phyloP scores from a whole-genome alignment of 2,113 vertebrate genomes.

The Oncorhynchus gorbuscha region DNA sequence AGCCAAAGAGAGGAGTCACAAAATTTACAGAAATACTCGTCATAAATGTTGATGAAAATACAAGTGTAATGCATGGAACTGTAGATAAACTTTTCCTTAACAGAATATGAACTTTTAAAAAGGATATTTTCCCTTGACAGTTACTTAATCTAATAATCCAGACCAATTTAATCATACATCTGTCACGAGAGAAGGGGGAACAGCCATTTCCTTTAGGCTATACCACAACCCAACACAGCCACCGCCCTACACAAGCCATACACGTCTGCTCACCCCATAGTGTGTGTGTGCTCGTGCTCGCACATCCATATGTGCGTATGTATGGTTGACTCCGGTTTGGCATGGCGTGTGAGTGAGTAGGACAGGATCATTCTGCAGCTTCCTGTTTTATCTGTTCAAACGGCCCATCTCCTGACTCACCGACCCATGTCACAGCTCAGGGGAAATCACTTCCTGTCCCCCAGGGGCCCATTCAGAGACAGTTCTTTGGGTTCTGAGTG shows the following conservation, averaged over 20 bases:
- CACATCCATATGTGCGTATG: too few species aligned
- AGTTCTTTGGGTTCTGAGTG: too few species aligned
- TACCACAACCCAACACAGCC: conserved; percentile 23
- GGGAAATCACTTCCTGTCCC: conserved; percentile 47
- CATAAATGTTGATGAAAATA: too few species aligned
- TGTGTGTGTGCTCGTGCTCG: conserved; percentile 1
- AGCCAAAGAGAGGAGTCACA: too few species aligned
- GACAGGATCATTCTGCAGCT: conserved; percentile 29
- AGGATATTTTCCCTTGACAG: conserved; percentile 39
- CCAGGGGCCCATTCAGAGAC: conserved; percentile 27
- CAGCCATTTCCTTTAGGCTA: conserved; percentile 52
- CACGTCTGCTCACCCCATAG: too few species aligned
- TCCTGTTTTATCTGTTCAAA: conserved; percentile 51
- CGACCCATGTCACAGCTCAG: conserved; percentile 11
- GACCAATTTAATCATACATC: conserved; percentile 59
- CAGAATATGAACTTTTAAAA: too few species aligned
- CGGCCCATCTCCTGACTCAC: conserved; percentile 36
- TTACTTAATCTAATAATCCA: conserved; percentile 46
- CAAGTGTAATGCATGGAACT: too few species aligned
- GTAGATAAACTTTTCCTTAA: too few species aligned
- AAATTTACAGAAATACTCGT: too few species aligned
- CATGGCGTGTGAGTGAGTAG: background rate
- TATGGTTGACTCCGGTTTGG: too few species aligned
- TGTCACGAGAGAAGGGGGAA: conserved; percentile 52
- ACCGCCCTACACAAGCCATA: too few species aligned